These are phyloP conservation scores for Psittacus erithacus DNA, from an alignment of 2,113 vertebrate genomes.

Conservation along the genomic window DNA sequence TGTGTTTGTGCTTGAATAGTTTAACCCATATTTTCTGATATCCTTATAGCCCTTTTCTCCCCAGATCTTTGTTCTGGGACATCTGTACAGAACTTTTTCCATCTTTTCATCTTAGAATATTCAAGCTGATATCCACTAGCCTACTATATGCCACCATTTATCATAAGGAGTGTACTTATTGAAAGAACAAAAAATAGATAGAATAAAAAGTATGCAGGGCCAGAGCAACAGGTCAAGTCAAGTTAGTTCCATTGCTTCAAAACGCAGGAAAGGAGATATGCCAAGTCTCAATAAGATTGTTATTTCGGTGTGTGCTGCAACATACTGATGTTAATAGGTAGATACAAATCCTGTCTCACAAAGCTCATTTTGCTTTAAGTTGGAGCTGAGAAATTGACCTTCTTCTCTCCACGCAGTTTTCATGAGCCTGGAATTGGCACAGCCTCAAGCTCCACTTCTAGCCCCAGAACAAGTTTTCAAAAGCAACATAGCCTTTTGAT, in stretches of 20 bases:
- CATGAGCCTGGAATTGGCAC: background rate
- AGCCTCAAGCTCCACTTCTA: background rate
- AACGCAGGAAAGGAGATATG: background rate
- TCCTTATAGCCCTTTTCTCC: background rate
- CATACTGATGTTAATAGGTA: background rate
- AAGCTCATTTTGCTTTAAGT: background rate
- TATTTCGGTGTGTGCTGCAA: background rate
- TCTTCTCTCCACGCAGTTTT: background rate
- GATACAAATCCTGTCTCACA: background rate
- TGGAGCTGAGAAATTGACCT: background rate
- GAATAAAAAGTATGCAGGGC: background rate
- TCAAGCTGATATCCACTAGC: background rate
- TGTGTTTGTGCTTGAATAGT: background rate
- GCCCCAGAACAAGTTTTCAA: conserved; percentile 38
- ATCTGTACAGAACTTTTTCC: background rate
- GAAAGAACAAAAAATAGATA: background rate
- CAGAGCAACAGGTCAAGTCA: background rate
- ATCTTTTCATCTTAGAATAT: background rate
- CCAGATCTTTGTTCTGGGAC: background rate
- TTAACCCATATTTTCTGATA: background rate
- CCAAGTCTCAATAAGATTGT: background rate
- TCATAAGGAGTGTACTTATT: background rate
- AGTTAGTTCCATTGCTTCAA: background rate
- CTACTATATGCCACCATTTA: background rate
- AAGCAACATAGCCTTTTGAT: conserved; percentile 4